These are phyloP conservation scores for Cenopis cana DNA, from an alignment of 2,888 invertebrate genomes.

Conservation along the genomic window DNA sequence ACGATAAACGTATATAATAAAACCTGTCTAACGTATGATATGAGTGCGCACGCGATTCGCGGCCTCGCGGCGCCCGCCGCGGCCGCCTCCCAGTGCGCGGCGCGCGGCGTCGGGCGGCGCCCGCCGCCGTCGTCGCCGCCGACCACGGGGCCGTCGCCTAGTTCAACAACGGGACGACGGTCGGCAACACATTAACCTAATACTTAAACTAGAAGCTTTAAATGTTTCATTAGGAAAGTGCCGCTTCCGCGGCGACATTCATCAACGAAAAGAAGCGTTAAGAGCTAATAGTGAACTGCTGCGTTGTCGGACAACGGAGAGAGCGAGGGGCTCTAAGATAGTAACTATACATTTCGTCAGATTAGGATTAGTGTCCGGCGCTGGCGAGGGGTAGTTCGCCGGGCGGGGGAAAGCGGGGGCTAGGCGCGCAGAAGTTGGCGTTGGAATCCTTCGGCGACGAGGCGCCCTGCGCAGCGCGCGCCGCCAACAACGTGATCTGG, in stretches of 20 bases:
- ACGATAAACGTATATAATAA: conserved; percentile 84
- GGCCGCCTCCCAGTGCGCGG: conserved; percentile 83
- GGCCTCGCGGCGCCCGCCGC: conserved; percentile 73
- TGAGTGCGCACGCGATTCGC: conserved; percentile 74
- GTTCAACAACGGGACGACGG: conserved; percentile 64
- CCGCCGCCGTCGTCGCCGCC: conserved; percentile 43
- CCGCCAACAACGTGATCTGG: conserved; percentile 91
- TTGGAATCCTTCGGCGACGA: conserved; percentile 83
- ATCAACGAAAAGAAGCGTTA: conserved; percentile 84
- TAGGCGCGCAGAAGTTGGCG: conserved; percentile 86
- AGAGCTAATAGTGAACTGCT: conserved; percentile 85
- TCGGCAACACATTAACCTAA: conserved; percentile 77
- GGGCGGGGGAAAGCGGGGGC: conserved; percentile 85
- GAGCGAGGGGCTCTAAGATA: conserved; percentile 82
- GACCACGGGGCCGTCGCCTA: conserved; percentile 51
- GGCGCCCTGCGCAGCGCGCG: conserved; percentile 89
- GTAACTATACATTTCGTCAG: conserved; percentile 84
- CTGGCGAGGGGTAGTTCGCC: conserved; percentile 85
- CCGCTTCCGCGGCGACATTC: conserved; percentile 74
- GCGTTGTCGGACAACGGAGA: conserved; percentile 85
- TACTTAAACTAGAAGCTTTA: conserved; percentile 83
- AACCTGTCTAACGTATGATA: conserved; percentile 85
- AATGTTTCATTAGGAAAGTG: conserved; percentile 83
- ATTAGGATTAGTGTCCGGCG: conserved; percentile 83
- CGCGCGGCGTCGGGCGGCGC: conserved; percentile 69